phyloP scores from a whole-genome alignment of 2,888 invertebrate genomes.

The Lymantria dispar region DNA sequence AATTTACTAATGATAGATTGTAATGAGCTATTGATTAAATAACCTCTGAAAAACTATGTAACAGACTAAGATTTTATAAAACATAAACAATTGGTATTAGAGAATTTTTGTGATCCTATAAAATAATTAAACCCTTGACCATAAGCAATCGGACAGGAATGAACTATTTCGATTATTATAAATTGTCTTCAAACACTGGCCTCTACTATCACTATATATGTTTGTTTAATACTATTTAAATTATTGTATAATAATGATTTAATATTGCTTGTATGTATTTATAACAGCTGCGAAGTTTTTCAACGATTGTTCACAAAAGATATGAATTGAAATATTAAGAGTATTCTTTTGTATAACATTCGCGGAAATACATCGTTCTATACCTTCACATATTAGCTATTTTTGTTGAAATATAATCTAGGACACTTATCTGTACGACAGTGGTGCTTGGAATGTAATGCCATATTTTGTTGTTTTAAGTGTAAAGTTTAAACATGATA shows the following conservation, averaged over 20 bases:
- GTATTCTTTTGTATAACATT: conserved; percentile 32
- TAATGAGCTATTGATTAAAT: too few species aligned
- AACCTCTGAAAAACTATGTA: too few species aligned
- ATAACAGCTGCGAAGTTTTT: conserved; percentile 25
- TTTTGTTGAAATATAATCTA: not conserved
- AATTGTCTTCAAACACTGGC: conserved; percentile 63
- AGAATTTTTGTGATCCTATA: conserved; percentile 21
- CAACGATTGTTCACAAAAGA: conserved; percentile 30
- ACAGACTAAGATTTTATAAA: not conserved
- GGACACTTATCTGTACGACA: not conserved
- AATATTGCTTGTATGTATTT: conserved; percentile 36
- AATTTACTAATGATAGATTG: not conserved
- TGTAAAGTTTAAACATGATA: too few species aligned
- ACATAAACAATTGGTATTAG: not conserved
- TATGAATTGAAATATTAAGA: conserved; percentile 7
- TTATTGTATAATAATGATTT: conserved; percentile 39
- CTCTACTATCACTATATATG: conserved; percentile 58
- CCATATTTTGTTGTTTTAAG: too few species aligned
- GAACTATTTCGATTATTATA: conserved; percentile 34
- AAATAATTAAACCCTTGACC: conserved; percentile 30
- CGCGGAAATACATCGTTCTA: conserved; percentile 24
- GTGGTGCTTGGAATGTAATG: not conserved
- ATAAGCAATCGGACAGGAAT: conserved; percentile 25
- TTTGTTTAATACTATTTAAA: conserved; percentile 40
- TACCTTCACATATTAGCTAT: not conserved